phyloP scores from a whole-genome alignment of 2,113 vertebrate species.

The Ceyx melanurus region DNA sequence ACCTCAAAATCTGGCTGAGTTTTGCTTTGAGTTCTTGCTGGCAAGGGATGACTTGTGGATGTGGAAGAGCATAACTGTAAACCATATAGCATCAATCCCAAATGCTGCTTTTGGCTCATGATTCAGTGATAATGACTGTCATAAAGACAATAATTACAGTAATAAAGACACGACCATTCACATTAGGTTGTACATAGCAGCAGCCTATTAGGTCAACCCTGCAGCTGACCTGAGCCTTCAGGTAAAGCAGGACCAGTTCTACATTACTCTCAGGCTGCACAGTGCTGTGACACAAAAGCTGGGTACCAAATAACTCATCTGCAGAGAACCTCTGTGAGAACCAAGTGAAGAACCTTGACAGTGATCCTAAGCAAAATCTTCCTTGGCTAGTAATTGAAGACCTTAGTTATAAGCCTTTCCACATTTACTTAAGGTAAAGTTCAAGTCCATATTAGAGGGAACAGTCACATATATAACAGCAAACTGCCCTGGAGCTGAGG shows the following conservation, averaged over 20 bases:
- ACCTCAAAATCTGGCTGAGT: not conserved
- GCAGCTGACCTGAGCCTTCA: not conserved
- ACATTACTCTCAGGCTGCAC: not conserved
- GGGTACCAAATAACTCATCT: not conserved
- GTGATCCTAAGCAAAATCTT: not conserved
- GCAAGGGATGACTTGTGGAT: not conserved
- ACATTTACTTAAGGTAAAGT: not conserved
- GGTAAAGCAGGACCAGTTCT: not conserved
- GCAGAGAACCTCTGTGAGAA: not conserved
- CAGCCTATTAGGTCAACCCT: not conserved
- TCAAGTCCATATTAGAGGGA: not conserved
- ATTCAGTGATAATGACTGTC: not conserved
- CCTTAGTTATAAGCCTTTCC: not conserved
- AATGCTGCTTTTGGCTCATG: not conserved
- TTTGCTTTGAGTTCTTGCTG: not conserved
- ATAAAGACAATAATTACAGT: not conserved
- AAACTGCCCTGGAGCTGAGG: not conserved
- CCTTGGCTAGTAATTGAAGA: not conserved
- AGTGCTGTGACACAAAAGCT: not conserved
- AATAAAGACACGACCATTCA: not conserved
- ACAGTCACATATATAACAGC: accelerated
- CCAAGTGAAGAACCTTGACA: not conserved
- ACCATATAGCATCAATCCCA: not conserved
- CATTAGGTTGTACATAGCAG: not conserved
- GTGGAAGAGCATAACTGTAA: not conserved